These are phyloP conservation scores for Diarsia mendica DNA, from an alignment of 2,888 invertebrate genomes.

Conservation along the genomic window DNA sequence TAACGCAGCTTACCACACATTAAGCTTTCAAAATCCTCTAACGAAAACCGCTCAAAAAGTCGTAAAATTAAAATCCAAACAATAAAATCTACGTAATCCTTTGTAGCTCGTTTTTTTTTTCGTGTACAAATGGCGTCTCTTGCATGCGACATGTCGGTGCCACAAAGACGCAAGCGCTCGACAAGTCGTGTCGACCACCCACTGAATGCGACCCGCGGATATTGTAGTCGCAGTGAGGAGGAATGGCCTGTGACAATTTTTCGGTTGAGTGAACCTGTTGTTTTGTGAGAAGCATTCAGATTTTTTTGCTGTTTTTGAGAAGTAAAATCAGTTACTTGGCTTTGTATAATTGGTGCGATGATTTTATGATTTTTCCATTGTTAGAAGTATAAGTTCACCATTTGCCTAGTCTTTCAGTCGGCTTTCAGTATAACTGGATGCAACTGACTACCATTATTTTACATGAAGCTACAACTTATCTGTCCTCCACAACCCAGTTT, in stretches of 20 bases:
- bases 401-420: too few species aligned
- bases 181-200: conserved; percentile 73
- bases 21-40: conserved; percentile 13
- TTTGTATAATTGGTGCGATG: too few species aligned
- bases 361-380: too few species aligned
- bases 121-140: conserved; percentile 59
- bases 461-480: too few species aligned
- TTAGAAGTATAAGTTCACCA: too few species aligned
- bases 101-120: conserved; percentile 44
- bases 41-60: conserved; percentile 36
- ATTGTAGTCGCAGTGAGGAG: conserved; percentile 49
- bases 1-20: conserved; percentile 16
- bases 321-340: neutral
- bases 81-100: conserved; percentile 62
- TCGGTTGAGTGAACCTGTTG: conserved; percentile 23
- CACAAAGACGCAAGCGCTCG: conserved; percentile 65
- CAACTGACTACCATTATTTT: too few species aligned
- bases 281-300: neutral
- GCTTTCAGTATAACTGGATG: too few species aligned
- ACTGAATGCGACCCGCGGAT: conserved; percentile 65
- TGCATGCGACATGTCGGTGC: conserved; percentile 66
- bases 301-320: neutral
- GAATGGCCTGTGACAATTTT: conserved; percentile 60
- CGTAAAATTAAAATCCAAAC: conserved; percentile 56
- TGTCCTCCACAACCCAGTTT: too few species aligned